These are phyloP conservation scores for Diploscapter pachys DNA, from an alignment of 1,140 invertebrate species.

Conservation along the genomic window DNA sequence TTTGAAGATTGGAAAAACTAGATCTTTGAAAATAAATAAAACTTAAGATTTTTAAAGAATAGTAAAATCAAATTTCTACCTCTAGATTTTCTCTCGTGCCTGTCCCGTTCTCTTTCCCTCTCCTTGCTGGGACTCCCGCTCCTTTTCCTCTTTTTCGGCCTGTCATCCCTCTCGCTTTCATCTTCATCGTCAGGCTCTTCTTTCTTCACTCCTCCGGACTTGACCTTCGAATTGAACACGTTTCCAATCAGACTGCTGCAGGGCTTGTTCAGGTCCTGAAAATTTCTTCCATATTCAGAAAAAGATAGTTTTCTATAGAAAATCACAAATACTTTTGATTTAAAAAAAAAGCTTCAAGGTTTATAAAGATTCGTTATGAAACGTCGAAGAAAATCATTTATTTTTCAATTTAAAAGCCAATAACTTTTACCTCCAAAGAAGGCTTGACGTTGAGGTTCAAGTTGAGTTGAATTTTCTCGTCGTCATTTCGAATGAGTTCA, in stretches of 20 bases:
- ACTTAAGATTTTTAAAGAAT: neutral
- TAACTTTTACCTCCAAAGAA: slow-evolving; percentile 2
- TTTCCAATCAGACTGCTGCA: neutral
- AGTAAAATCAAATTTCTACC: neutral
- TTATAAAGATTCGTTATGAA: no score
- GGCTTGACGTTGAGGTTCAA: slow-evolving; percentile 20
- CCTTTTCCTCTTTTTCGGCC: neutral
- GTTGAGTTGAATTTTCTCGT: slow-evolving; percentile 38
- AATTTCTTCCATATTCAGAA: neutral
- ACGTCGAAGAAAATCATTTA: no score
- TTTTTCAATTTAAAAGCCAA: no score
- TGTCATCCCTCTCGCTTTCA: neutral
- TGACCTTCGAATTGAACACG: slow-evolving; percentile 1
- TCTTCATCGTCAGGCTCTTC: slow-evolving; percentile 14
- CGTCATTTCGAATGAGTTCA: slow-evolving; percentile 36
- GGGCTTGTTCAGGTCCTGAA: slow-evolving; percentile 18
- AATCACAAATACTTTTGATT: no score
- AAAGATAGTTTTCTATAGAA: neutral
- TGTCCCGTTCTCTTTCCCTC: neutral
- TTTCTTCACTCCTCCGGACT: slow-evolving; percentile 2
- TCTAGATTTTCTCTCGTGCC: neutral
- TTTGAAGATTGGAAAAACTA: no score
- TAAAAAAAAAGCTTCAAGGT: no score
- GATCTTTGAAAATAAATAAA: no score
- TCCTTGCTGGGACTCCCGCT: neutral